A percentile compares a stretch with the other conserved stretches of the same genome.
Evolutionary conservation across 2,113 vertebrate genomes (phyloP).

Genomic region (Oreochromis tanganicae): DNA sequence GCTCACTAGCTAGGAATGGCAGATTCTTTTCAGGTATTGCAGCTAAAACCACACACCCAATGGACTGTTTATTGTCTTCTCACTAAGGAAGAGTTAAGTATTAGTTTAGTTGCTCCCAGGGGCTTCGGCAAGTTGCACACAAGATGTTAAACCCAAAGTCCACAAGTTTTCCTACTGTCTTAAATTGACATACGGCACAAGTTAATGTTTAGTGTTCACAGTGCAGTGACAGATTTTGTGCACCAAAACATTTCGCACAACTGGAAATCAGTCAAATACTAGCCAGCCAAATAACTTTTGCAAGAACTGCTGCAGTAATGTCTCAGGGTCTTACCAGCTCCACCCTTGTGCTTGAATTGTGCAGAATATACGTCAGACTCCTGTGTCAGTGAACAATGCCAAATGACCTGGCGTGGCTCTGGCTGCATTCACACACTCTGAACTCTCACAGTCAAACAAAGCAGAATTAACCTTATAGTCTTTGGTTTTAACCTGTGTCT

Average conservation of each 20-base stretch:
- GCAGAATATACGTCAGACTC: slow-evolving; percentile 5
- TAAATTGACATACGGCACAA: neutral
- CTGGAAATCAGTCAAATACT: neutral
- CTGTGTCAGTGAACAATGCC: neutral
- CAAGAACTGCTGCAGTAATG: neutral
- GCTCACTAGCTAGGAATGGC: neutral
- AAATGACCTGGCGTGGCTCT: neutral
- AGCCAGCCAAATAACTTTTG: neutral
- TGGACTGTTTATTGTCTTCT: neutral
- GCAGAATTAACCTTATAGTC: neutral
- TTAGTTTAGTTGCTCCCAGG: neutral
- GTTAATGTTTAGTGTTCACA: neutral
- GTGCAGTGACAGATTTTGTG: neutral
- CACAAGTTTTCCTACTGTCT: neutral
- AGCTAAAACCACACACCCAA: neutral
- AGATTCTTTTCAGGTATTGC: neutral
- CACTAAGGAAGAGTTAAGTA: neutral
- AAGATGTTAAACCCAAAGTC: neutral
- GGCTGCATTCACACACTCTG: neutral
- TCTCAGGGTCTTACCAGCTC: slow-evolving; percentile 1
- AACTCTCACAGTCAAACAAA: neutral
- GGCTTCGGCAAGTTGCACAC: neutral
- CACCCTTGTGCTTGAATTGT: slow-evolving; percentile 19
- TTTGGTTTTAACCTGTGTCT: neutral
- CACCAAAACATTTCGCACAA: neutral